Evolutionary conservation across 2,888 invertebrate genomes (phyloP).

Genomic region (Operophtera brumata): DNA sequence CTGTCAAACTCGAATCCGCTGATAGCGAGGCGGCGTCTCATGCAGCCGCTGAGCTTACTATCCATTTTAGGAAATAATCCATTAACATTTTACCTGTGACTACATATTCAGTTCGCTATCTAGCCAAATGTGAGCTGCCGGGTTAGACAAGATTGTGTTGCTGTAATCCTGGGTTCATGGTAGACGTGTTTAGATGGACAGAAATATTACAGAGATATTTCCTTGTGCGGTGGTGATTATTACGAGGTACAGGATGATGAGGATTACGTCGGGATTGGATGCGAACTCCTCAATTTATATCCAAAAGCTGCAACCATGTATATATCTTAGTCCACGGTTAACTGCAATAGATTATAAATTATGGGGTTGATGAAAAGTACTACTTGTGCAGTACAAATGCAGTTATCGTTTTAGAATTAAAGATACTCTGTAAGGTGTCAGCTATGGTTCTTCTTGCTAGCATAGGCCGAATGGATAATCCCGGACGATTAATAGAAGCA

Average conservation of each 20-base stretch:
- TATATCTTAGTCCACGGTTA: too few species aligned
- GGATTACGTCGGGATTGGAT: neutral
- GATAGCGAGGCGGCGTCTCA: constrained; percentile 50
- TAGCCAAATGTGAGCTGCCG: constrained; percentile 47
- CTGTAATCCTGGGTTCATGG: constrained; percentile 26
- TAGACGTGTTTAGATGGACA: constrained; percentile 27
- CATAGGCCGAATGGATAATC: too few species aligned
- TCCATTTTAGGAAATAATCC: constrained; percentile 64
- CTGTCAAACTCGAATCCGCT: constrained; percentile 50
- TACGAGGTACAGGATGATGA: constrained; percentile 1
- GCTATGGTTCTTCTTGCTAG: too few species aligned
- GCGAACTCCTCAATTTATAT: too few species aligned
- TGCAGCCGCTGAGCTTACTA: constrained; percentile 43
- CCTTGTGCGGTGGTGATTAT: constrained; percentile 25
- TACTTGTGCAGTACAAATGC: too few species aligned
- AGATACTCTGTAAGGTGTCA: too few species aligned
- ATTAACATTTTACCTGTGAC: constrained; percentile 65
- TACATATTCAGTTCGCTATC: constrained; percentile 50
- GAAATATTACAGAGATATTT: constrained; percentile 21
- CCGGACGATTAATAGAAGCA: too few species aligned
- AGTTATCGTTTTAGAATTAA: too few species aligned
- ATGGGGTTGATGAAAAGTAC: too few species aligned
- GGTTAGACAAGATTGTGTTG: constrained; percentile 45
- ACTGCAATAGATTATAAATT: too few species aligned
- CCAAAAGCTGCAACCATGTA: too few species aligned